A percentile compares a stretch with the other conserved stretches of the same genome.
These are phyloP conservation scores for Thrips palmi DNA, from an alignment of 1,140 invertebrate genomes.

Conservation along the genomic window DNA sequence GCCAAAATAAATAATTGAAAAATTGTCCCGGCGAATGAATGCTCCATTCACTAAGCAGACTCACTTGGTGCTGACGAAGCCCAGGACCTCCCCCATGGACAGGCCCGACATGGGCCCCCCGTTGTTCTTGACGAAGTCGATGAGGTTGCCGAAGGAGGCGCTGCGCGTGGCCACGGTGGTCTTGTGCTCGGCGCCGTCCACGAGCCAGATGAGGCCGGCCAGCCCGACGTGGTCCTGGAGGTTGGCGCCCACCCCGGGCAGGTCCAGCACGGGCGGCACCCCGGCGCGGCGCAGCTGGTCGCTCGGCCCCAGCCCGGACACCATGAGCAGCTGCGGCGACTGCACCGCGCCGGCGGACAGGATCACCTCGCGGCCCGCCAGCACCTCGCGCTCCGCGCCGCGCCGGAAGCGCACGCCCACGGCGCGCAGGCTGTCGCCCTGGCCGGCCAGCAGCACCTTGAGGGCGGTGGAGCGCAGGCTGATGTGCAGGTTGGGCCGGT, in stretches of 20 bases:
- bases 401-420: conserved; percentile 43
- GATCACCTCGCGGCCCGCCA: conserved; percentile 44
- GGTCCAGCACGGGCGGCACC: conserved; percentile 32
- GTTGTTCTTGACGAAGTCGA: conserved; percentile 31
- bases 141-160: conserved; percentile 28
- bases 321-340: conserved; percentile 58
- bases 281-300: conserved; percentile 31
- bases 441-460: conserved; percentile 40
- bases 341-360: conserved; percentile 57
- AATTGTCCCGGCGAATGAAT: too few species aligned
- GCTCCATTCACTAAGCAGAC: too few species aligned
- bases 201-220: conserved; percentile 34
- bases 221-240: conserved; percentile 59
- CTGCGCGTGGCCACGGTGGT: conserved; percentile 28
- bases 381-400: conserved; percentile 10
- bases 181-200: conserved; percentile 27
- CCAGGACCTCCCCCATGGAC: conserved; percentile 52
- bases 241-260: conserved; percentile 62
- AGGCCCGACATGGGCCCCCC: conserved; percentile 42
- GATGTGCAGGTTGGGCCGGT: conserved; percentile 53
- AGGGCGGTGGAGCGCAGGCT: conserved; percentile 41
- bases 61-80: conserved; percentile 49
- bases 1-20: too few species aligned
- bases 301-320: conserved; percentile 53
- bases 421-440: conserved; percentile 28